Evolutionary conservation across 1,140 invertebrate genomes (phyloP).

Genomic region (Sipha flava): DNA sequence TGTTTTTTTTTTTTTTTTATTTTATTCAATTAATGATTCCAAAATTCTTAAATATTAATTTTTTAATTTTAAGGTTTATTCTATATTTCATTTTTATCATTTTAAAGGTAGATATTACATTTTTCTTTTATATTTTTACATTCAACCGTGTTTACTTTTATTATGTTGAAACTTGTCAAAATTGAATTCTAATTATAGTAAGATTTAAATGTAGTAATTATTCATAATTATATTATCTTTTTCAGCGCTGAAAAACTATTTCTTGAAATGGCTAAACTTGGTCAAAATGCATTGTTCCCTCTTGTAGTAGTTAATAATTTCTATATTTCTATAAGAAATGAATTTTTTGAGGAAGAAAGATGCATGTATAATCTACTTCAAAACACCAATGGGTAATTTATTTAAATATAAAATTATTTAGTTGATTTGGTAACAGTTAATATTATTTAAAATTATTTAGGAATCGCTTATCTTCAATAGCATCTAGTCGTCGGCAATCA

Average conservation of each 20-base stretch:
- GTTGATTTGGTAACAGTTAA: neutral
- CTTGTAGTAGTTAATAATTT: neutral
- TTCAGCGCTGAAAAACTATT: constrained; percentile 26
- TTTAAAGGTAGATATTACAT: constrained; percentile 1
- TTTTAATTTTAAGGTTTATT: constrained; percentile 5
- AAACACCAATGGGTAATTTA: constrained; percentile 22
- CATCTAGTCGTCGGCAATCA: constrained; percentile 47
- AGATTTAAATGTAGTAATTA: too few relatives aligned
- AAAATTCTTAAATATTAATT: neutral
- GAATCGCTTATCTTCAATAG: constrained; percentile 22
- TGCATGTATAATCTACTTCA: constrained; percentile 29
- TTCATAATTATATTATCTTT: neutral
- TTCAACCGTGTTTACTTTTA: too few relatives aligned
- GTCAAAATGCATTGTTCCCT: constrained; percentile 24
- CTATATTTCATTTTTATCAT: constrained; percentile 3
- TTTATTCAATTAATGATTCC: neutral
- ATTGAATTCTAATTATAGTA: too few relatives aligned
- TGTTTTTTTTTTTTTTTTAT: neutral
- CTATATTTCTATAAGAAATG: constrained; percentile 18
- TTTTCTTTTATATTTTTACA: neutral
- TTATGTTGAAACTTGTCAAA: too few relatives aligned
- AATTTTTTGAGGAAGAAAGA: constrained; percentile 17
- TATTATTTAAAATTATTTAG: neutral
- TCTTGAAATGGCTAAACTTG: constrained; percentile 14
- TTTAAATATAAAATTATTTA: neutral